Percentiles rank a stretch among this genome's conserved stretches.
Evolutionary conservation across 2,888 invertebrate species (phyloP).

Genomic region (Falcaria lacertinaria): DNA sequence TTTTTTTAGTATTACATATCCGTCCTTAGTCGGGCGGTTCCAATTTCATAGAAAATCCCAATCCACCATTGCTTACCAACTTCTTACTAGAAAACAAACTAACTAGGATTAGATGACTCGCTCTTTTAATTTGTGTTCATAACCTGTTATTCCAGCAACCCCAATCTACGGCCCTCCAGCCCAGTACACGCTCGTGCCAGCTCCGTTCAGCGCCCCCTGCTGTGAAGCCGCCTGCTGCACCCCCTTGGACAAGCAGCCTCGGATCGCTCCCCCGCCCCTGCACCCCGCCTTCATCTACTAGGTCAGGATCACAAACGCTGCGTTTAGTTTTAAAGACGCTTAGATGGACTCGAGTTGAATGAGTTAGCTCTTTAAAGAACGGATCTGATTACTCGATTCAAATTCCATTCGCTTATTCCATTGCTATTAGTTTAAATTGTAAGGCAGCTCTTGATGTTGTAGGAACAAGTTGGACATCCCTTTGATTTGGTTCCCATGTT

Average conservation of each 20-base stretch:
- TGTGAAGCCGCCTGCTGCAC: constrained; percentile 69
- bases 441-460: too few species aligned
- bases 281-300: constrained; percentile 75
- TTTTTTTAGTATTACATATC: too few species aligned
- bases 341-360: neutral
- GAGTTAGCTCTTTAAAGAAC: neutral
- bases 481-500: too few species aligned
- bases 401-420: neutral
- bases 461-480: too few species aligned
- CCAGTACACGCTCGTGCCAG: constrained; percentile 65
- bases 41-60: too few species aligned
- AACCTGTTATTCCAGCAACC: constrained; percentile 42
- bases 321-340: neutral
- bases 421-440: too few species aligned
- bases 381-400: neutral
- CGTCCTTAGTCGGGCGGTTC: too few species aligned
- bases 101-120: too few species aligned
- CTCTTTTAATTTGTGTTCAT: too few species aligned
- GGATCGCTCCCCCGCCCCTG: constrained; percentile 59
- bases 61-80: too few species aligned
- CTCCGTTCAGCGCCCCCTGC: constrained; percentile 60
- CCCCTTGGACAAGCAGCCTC: constrained; percentile 64
- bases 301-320: constrained; percentile 7
- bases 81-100: too few species aligned
- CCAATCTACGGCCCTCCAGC: constrained; percentile 65